Base-by-base conservation (phyloP, 2,888 invertebrate species). In the Xestia sexstrigata region DNA sequence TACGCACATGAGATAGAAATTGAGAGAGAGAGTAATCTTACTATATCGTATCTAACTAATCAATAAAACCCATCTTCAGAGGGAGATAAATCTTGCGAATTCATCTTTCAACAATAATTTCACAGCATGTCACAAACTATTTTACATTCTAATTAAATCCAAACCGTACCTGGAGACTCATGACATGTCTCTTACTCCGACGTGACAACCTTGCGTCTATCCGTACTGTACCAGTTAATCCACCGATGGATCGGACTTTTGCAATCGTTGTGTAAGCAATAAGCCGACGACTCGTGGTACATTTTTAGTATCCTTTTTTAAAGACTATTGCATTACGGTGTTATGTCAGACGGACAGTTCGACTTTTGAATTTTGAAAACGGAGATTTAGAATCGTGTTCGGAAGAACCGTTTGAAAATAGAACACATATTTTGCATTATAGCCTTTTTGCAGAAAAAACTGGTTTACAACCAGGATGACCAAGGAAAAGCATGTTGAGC, bases 161-260 rank as follows among this genome's bases (percentile, higher is more conserved):
- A 49, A 72, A 17, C 17, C 73, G 8, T 52, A n/a, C 20, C 23
- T 15, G 45, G 17, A 2, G 67, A 35, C 42, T 68, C 39, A 26
- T 52, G 58, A 52, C 58, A 49, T 74, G 60, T 76, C 47, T 35
- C 49, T 63, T 26, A 42, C 70, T 13, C 9, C 1, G 9, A 76
- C 60, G 76, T 82, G 86, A 68, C 81, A 85, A 78, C 87, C 86
- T 70, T 82, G 67, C 63, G n/a, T 42, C 26, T 26, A 55, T 30
- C 13, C 7, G 70, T 70, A 62, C 78, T n/a, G 69, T 70, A 66
- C 75, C 39, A 79, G 60, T 81, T 73, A 81, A 79, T 85, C 81
- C 81, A 13, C n/a, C 72, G 55, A 66, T 67, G 74, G 62, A 81
- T 85, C 42, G 74, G 69, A 69, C n/a, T 79, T 72, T 83, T 72